phyloP scores from a whole-genome alignment of 2,888 invertebrate genomes.

The Ectemnius cavifrons region DNA sequence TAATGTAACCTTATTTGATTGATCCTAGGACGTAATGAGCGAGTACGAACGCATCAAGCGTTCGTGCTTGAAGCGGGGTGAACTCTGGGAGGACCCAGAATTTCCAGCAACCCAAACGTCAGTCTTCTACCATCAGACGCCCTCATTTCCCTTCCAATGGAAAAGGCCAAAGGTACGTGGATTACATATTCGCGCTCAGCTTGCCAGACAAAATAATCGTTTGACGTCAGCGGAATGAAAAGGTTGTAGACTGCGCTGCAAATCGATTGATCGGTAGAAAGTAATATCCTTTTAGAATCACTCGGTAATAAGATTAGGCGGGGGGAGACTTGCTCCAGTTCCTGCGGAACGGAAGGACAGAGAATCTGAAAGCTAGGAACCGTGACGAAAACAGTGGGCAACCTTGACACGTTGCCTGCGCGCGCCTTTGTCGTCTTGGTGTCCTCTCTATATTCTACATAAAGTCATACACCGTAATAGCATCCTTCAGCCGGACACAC shows the following conservation, averaged over 20 bases:
- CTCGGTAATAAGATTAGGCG: conserved; percentile 19
- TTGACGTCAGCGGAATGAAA: no score
- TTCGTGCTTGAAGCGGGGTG: conserved; percentile 87
- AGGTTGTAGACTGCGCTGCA: no score
- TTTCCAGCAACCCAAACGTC: conserved; percentile 93
- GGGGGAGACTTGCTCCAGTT: conserved; percentile 44
- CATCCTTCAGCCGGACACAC: conserved; percentile 28
- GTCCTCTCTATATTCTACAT: conserved; percentile 9
- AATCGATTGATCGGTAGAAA: background rate
- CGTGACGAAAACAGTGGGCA: conserved; percentile 58
- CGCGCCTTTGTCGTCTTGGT: conserved; percentile 39
- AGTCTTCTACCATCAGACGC: conserved; percentile 95
- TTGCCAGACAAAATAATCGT: no score
- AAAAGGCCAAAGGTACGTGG: conserved; percentile 87
- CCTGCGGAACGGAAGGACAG: conserved; percentile 47
- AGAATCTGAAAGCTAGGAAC: conserved; percentile 53
- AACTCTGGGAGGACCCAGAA: conserved; percentile 94
- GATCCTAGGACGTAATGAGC: conserved; percentile 81
- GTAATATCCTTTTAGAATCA: conserved; percentile 11
- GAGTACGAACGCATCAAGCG: conserved; percentile 91
- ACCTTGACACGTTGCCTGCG: conserved; percentile 57
- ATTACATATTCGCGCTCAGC: no score
- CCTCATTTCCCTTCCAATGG: conserved; percentile 96
- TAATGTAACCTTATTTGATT: conserved; percentile 10
- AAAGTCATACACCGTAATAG: conserved; percentile 32